Evolutionary conservation across 30 jellyfish, hydroid and myxozoan species (phyloP), one percentile per base, ranked within the genome.

Genomic region (Pseudorhiza aurosa): DNA sequence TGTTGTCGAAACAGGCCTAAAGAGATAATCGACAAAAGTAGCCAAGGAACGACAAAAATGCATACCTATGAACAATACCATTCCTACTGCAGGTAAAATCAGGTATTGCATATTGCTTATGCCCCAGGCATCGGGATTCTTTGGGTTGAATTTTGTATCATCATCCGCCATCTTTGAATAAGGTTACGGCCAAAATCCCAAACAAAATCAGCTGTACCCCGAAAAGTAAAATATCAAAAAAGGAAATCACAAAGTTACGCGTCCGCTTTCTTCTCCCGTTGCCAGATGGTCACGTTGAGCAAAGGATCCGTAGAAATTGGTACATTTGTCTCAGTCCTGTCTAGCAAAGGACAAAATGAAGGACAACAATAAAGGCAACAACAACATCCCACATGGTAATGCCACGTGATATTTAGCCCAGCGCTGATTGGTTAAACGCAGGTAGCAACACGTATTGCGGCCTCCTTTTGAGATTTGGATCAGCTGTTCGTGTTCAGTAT

Each of bases 101-200:
- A 77, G 36, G 45, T 57, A 77, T 26, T 77, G 89, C 62, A 67
- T 75, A 43, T 77, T 77, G 42, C 75, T 37, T 31, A 77, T 47
- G 55, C 89, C 89, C 89, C 89, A 77, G 57, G 81, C 76, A 60
- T 77, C 89, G 5, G 89, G 89, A 22, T 77, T 77, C 31, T 77
- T 77, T 14, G 89, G 89, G 56, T 77, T 77, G 64, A 77, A 77
- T 35, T 75, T 75, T 7, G 67, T 25, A 1, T 50, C 39, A 67
- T 35, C 4, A 31, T 73, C 46, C 75, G 72, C 75, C 71, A 40
- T 69, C n/a, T n/a, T n/a, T n/a, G n/a, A n/a, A n/a, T n/a, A n/a
- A n/a, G n/a, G n/a, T n/a, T n/a, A n/a, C n/a, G n/a, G n/a, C n/a
- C n/a, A n/a, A n/a, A n/a, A n/a, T n/a, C n/a, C n/a, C n/a, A n/a